Base-by-base conservation (phyloP, 2,888 invertebrate species). In the Eristalis pertinax region DNA sequence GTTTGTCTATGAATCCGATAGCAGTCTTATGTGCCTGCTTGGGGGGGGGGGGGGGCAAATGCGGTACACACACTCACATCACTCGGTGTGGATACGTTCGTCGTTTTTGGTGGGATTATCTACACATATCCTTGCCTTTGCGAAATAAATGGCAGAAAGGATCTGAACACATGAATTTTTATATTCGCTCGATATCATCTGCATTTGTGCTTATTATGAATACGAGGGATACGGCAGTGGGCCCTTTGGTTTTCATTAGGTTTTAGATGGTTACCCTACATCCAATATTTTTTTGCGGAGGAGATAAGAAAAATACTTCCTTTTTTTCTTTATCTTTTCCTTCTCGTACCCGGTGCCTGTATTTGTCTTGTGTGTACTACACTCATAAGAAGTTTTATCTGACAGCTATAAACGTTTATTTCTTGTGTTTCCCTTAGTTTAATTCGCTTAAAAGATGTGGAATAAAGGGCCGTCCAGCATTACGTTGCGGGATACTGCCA, bases 161-260 rank as follows among this genome's bases (percentile, higher is more conserved):
- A 84, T 79, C 79, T 84, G 68, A 79, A 68, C 76, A 79, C 84
- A 87, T 87, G 84, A 87, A 84, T 84, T 87, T 87, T 87, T 87
- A 87, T 87, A 84, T 87, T 79, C 84, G 43, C 68, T 77, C 73
- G 79, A 78, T 79, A 80, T 80, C 75, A 87, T 87, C 79, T 83
- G 76, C 84, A 87, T 68, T 87, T 84, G 67, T 87, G 86, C 79
- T 87, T 84, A 79, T 87, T 79, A 79, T 84, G 32, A 73, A 84
- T 75, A 60, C 72, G 29, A 79, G 67, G 75, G 70, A 75, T 69
- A 63, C 32, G 74, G 60, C 58, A 11, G 15, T 38, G 43, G 43
- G 56, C 35, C 24, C 73, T 65, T 43, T 64, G 56, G 35, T 63
- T 75, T 74, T 69, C 58, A 69, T 64, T 72, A 67, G 29, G 43